A percentile compares a stretch with the other conserved stretches of the same genome.
These are phyloP conservation scores for Drosophila navojoa DNA, from an alignment of 1,140 invertebrate species.

Conservation along the genomic window DNA sequence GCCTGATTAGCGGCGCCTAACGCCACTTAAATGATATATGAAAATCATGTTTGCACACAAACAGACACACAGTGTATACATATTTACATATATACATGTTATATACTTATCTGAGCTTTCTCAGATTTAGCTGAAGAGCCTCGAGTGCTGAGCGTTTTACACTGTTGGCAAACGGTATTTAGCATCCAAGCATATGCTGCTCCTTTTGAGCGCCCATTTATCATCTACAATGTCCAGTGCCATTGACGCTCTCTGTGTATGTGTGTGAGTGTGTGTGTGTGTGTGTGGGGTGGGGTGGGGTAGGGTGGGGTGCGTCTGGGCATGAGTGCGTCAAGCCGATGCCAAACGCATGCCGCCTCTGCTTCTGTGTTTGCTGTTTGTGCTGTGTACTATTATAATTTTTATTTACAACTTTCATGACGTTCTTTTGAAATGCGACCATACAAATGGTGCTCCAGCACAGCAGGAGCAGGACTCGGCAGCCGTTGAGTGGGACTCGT, in stretches of 20 bases:
- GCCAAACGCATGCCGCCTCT: conserved; percentile 67
- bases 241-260: conserved; percentile 3
- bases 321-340: conserved; percentile 54
- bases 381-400: conserved; percentile 66
- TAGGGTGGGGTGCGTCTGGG: not conserved
- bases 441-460: conserved; percentile 1
- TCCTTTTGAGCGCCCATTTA: conserved; percentile 66
- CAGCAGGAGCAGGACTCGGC: conserved; percentile 35
- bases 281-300: not conserved
- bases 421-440: conserved; percentile 67
- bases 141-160: not conserved
- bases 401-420: conserved; percentile 72
- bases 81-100: too few relatives aligned
- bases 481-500: conserved; percentile 1
- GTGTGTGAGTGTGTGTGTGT: not conserved
- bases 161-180: not conserved
- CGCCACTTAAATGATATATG: conserved; percentile 65
- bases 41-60: conserved; percentile 46
- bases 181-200: not conserved
- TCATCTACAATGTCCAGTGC: conserved; percentile 46
- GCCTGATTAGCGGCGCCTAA: conserved; percentile 57
- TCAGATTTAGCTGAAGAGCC: not conserved
- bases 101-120: not conserved
- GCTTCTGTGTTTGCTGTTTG: conserved; percentile 31
- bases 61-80: not conserved